phyloP scores from a whole-genome alignment of 2,113 vertebrate species.

The Steatornis caripensis region DNA sequence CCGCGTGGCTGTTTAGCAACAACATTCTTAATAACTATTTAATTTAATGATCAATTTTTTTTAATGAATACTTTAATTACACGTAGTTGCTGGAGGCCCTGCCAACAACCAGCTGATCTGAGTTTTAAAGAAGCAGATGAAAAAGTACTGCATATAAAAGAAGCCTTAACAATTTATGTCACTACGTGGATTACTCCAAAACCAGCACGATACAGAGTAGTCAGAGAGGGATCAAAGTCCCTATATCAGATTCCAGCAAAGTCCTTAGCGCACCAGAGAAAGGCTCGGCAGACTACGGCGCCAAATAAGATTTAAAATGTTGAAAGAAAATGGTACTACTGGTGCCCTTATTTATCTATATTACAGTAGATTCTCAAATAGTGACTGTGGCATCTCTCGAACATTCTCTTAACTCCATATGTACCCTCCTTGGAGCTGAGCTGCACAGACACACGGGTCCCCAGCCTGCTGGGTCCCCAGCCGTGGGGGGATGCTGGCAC shows the following conservation, averaged over 20 bases:
- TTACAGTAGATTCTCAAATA: background rate
- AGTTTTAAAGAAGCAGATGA: background rate
- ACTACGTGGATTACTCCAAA: background rate
- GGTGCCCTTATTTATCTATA: background rate
- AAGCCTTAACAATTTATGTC: background rate
- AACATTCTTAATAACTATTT: background rate
- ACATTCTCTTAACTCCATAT: fast-evolving
- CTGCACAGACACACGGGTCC: background rate
- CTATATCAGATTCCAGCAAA: background rate
- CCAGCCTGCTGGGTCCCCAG: background rate
- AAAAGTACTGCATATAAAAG: background rate
- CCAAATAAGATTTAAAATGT: background rate
- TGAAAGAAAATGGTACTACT: background rate
- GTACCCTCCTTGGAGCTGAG: background rate
- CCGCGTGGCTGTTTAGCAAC: background rate
- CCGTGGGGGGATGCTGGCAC: fast-evolving
- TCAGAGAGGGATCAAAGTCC: background rate
- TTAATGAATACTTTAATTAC: background rate
- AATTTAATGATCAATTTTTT: background rate
- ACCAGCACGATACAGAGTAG: background rate
- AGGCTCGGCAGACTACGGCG: background rate
- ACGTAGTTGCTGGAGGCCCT: background rate
- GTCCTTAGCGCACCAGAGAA: background rate
- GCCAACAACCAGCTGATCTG: background rate
- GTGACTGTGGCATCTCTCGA: background rate